These are phyloP conservation scores for Archips crataeganus DNA, from an alignment of 2,888 invertebrate species.

Conservation along the genomic window DNA sequence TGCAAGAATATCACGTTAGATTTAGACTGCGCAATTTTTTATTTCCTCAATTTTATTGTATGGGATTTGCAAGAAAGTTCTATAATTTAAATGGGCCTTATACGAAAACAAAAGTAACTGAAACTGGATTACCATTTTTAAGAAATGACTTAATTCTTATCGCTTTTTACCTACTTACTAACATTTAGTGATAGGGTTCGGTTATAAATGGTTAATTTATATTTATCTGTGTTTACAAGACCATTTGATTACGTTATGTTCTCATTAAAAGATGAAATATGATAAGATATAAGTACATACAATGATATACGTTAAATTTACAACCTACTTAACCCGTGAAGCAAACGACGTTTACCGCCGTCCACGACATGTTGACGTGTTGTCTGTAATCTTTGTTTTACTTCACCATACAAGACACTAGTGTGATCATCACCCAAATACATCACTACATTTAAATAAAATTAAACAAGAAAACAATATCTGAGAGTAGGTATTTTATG, in stretches of 20 bases:
- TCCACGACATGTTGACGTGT: not conserved
- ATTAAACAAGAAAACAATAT: not conserved
- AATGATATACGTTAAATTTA: not conserved
- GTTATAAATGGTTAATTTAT: constrained; percentile 4
- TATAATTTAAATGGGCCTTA: too few relatives aligned
- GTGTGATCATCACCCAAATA: not conserved
- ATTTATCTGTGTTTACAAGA: constrained; percentile 12
- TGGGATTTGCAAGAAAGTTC: too few relatives aligned
- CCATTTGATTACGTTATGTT: constrained; percentile 2
- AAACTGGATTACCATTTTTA: not conserved
- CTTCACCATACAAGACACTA: not conserved
- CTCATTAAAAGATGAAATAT: constrained; percentile 15
- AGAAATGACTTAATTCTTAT: constrained; percentile 7
- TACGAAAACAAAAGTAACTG: not conserved
- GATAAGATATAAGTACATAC: constrained; percentile 16
- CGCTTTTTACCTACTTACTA: not conserved
- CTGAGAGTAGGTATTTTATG: not conserved
- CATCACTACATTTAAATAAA: not conserved
- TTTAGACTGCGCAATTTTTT: too few relatives aligned
- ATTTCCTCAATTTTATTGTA: too few relatives aligned
- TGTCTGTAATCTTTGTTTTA: not conserved
- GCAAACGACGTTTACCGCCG: not conserved
- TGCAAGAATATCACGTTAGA: too few relatives aligned
- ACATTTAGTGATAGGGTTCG: not conserved
- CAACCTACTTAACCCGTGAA: not conserved